phyloP scores from a whole-genome alignment of 2,797 vertebrate species.

The Chelon labrosus region DNA sequence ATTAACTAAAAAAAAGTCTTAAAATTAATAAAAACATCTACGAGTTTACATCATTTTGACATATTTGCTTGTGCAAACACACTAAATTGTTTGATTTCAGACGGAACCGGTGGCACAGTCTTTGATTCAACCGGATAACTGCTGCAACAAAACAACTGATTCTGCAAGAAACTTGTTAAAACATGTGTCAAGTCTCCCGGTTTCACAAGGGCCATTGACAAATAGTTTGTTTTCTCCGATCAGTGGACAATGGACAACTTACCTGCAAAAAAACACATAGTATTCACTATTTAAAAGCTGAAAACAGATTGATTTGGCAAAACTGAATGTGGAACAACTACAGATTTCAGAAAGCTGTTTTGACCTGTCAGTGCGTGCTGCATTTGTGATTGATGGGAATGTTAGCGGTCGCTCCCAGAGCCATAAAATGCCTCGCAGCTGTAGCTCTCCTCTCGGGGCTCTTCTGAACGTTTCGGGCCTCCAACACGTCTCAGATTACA shows the following conservation, averaged over 20 bases:
- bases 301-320: neutral
- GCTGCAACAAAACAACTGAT: neutral
- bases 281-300: neutral
- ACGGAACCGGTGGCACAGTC: neutral
- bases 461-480: conserved; percentile 22
- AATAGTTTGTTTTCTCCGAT: neutral
- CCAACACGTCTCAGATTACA: conserved; percentile 65
- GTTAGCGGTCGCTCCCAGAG: conserved; percentile 37
- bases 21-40: neutral
- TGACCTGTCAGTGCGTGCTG: neutral
- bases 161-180: neutral
- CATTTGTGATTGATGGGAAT: conserved; percentile 40
- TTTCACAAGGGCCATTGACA: neutral
- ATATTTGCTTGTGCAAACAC: too few relatives aligned
- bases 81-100: neutral
- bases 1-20: neutral
- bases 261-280: neutral
- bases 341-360: conserved; percentile 3
- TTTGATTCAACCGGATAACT: neutral
- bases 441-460: conserved; percentile 23
- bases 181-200: too few relatives aligned
- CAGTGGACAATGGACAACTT: neutral
- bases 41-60: neutral
- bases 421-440: conserved; percentile 50
- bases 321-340: neutral